Base-by-base conservation (phyloP, 2,888 invertebrate genomes). In the Noctua fimbriata region DNA sequence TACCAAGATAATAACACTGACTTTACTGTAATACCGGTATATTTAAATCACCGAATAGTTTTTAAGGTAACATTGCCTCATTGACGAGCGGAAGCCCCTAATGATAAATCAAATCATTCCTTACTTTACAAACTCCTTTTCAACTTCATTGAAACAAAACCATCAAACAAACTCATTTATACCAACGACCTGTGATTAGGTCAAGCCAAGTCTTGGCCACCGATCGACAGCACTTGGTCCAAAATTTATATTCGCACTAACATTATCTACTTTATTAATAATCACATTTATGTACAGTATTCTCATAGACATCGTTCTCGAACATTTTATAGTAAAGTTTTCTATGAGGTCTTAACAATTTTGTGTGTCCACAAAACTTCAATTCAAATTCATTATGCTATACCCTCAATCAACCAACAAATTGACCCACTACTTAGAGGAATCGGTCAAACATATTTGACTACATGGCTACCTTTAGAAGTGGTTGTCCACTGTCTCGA, bases 171-270 rank as follows among this genome's bases (percentile, higher is more conserved):
- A 69, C 58, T 73, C 75, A 83, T 73, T 76, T 77, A 74, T 65
- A 72, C 79, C 66, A 84, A 78, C 47, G 67, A 78, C 81, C 71
- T 79, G 24, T 66, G n/a, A 69, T 32, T 12, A 60, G 60, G 85
- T 81, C 75, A 79, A 84, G 81, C 88, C 84, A 89, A 87, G 78
- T 87, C 85, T 90, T 89, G 90, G 91, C 91, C 82, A 93, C 94
- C 95, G 94, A 95, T 94, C 94, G 94, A 94, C 94, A 92, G 93
- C 93, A 94, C 93, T 96, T 96, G 96, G 96, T 96, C 96, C 96
- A 94, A 95, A 95, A 93, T 93, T 91, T 92, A 91, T 90, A 90
- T 87, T 89, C 84, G 86, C 87, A 87, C 90, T 91, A 92, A 89
- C 73, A 80, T 83, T 90, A 86, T 84, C 89, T 91, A 91, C 89